Base-by-base conservation (phyloP, 2,888 invertebrate species). In the Stegana nigrithorax region DNA sequence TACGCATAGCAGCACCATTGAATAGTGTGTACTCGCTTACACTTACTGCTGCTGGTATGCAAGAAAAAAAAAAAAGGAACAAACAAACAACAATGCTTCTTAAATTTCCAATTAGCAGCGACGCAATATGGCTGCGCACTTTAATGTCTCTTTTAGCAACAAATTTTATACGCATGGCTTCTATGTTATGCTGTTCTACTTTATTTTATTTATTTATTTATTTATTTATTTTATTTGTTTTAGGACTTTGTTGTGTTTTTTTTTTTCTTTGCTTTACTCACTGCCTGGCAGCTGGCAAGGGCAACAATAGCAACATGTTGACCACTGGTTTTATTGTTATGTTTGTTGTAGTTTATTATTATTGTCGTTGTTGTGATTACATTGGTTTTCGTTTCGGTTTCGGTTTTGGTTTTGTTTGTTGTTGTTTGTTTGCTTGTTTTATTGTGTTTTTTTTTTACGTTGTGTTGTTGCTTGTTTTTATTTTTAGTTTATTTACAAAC, bases 401-500 rank as follows among this genome's bases (percentile, higher is more conserved):
- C 25, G 51, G 58, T 32, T 53, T 27, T 36, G 44, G 26, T 42
- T 21, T 44, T 39, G 21, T 19, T 42, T 42, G 29, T 10, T 53
- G 55, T 58, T 21, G 55, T 21, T 62, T 75, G 67, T 69, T 66
- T 75, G 70, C 59, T 29, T 32, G 8, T 4, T 7, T 6, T 29
- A 32, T 7, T 56, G 32, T 10, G 5, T 44, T 8, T 44, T 29
- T 17, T 45, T 29, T 21, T 32, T 51, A 53, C 7, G 42, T 60
- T 45, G 59, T 63, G 23, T 50, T 60, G 51, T 55, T 62, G 42
- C n/a, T 60, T 63, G 29, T 60, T 50, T 62, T 56, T 57, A 56
- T 36, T n/a, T 50, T 57, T 29, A 59, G 42, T 36, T 59, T 58
- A 61, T 60, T 64, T 69, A 36, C 53, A 67, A 69, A 63, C 39